These are phyloP conservation scores for Rhinoderma darwinii DNA, from an alignment of 2,113 vertebrate genomes.

Conservation along the genomic window DNA sequence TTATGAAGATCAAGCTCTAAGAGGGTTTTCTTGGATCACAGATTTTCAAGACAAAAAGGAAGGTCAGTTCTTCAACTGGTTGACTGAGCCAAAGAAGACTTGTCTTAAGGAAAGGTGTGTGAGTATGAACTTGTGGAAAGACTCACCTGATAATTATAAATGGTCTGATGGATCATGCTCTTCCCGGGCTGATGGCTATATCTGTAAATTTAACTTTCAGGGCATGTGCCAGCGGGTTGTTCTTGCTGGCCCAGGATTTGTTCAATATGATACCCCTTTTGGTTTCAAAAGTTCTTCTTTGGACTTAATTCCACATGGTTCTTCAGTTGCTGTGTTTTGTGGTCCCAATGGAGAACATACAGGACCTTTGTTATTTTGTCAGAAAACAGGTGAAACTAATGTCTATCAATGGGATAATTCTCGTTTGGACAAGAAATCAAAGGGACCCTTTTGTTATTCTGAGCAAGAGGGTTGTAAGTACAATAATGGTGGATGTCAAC, in stretches of 20 bases:
- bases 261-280: conserved; percentile 72
- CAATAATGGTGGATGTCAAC: conserved; percentile 74
- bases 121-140: conserved; percentile 6
- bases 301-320: conserved; percentile 70
- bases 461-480: conserved; percentile 62
- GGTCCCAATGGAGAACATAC: accelerated
- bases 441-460: conserved; percentile 68
- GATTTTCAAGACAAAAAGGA: conserved; percentile 50
- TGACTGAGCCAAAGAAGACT: conserved; percentile 62
- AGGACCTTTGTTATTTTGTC: conserved; percentile 64
- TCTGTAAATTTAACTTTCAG: conserved; percentile 79
- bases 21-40: conserved; percentile 72
- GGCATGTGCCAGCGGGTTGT: conserved; percentile 73
- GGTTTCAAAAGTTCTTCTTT: conserved; percentile 63
- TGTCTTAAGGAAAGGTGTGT: conserved; percentile 71
- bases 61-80: conserved; percentile 68
- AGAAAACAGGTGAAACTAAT: background rate
- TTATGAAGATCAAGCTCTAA: conserved; percentile 59
- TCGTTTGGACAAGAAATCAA: accelerated
- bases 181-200: conserved; percentile 58
- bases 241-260: conserved; percentile 67
- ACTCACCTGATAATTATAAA: background rate
- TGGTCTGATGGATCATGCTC: conserved; percentile 66
- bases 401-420: conserved; percentile 69
- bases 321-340: conserved; percentile 66